phyloP scores from a whole-genome alignment of 2,797 vertebrate species.

The Mycteria americana region DNA sequence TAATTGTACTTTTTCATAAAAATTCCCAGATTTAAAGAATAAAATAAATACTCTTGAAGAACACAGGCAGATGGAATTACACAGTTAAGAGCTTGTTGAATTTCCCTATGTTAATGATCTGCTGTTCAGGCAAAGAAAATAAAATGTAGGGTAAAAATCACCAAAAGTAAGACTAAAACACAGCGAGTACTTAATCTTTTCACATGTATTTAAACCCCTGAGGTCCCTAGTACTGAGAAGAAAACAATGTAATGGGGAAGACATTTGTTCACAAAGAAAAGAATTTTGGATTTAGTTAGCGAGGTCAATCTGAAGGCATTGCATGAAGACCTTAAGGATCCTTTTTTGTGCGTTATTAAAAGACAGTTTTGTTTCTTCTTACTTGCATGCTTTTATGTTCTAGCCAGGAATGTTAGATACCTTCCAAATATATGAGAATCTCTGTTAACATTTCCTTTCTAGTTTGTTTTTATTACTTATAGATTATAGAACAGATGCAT shows the following conservation, averaged over 20 bases:
- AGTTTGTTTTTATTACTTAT: neutral
- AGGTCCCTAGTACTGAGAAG: neutral
- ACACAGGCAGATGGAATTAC: neutral
- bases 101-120: neutral
- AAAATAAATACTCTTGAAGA: neutral
- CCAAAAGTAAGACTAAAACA: neutral
- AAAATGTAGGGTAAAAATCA: neutral
- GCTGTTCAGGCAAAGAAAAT: neutral
- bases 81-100: neutral
- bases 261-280: neutral
- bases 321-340: neutral
- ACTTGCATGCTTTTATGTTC: neutral
- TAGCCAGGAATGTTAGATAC: neutral
- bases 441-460: neutral
- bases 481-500: neutral
- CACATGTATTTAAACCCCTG: neutral
- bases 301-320: neutral
- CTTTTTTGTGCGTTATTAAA: neutral
- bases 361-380: neutral
- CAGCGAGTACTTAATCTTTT: neutral
- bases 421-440: neutral
- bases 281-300: neutral
- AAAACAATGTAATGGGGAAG: neutral
- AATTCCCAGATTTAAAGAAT: neutral
- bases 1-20: neutral